Conservation (phyloP, 2,797 vertebrate genomes). For the Merluccius polli region DNA sequence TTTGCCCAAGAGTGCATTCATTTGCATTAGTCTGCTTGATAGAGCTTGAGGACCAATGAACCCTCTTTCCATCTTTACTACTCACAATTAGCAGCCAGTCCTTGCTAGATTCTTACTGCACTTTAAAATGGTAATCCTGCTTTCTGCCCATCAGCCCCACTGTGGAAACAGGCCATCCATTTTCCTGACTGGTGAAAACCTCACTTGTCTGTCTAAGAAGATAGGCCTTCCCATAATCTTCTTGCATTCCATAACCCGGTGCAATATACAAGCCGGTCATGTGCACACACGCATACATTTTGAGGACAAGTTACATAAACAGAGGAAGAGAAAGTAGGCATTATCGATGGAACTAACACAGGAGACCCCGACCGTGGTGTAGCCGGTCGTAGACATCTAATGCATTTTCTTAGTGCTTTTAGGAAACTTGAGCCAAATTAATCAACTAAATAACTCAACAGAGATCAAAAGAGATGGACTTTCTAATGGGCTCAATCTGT, state of each 20-base stretch:
- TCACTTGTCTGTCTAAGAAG: neutral
- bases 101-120: constrained; percentile 16
- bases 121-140: neutral
- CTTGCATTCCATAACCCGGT: constrained; percentile 17
- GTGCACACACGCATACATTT: constrained; percentile 5
- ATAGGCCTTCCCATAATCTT: neutral
- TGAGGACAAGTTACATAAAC: constrained; percentile 7
- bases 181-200: constrained; percentile 23
- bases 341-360: constrained; percentile 8
- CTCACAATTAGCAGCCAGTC: constrained; percentile 6
- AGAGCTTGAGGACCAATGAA: constrained; percentile 32
- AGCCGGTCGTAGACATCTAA: neutral
- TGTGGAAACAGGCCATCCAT: constrained; percentile 31
- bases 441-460: neutral
- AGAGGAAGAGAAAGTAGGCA: neutral
- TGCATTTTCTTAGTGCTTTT: neutral
- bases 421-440: neutral
- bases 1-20: constrained; percentile 43
- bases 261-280: constrained; percentile 1
- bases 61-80: constrained; percentile 5
- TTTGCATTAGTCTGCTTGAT: constrained; percentile 17
- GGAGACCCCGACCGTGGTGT: neutral
- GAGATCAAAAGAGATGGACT: neutral
- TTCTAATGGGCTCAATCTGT: neutral
- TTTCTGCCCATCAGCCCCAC: constrained; percentile 8